Base-by-base conservation (phyloP, 1,140 invertebrate genomes). In the Caenorhabditis tropicalis region DNA sequence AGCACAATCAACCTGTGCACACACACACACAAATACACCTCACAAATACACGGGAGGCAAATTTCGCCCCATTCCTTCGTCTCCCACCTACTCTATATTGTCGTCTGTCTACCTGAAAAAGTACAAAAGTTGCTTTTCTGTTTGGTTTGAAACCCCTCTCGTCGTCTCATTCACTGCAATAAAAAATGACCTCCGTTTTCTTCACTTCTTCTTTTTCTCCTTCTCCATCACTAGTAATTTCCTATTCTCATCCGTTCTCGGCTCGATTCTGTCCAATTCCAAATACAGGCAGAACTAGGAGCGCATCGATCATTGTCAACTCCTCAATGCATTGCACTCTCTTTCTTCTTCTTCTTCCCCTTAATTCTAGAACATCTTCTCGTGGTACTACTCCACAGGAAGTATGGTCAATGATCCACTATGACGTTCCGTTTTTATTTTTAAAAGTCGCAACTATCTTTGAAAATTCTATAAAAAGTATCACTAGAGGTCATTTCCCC, bases 1-100 rank as follows among this genome's bases (percentile, higher is more conserved):
- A 46, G 36, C 65, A 46, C 58, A 65, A 65, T 65, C 58, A 74
- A 74, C 36, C 65, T 74, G 65, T 74, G 36, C 65, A 74, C 65
- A 74, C 53, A 56, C 49, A 51, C 15, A 19, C n/a, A n/a, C 27
- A 58, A 46, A 21, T 56, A 6, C 21, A 24, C 24, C 65, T 43
- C 65, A 74, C 36, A 74, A 74, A 43, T 43, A 43, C 36, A 74
- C 65, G 16, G 65, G n/a, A 74, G 65, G 36, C 29, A 46, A 43
- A 43, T 74, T 16, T 51, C 21, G 49, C 36, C 36, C 53, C 5
- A 27, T 58, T 24, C 24, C 53, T 58, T 58, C 27, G 24, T 15
- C 29, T n/a, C 10, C 31, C 7, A 51, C 48, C 33, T 43, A 36
- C n/a, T 70, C 60, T 36, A n/a, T n/a, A 12, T 43, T 43, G 39